Base-by-base conservation (phyloP, 2,113 vertebrate species). In the Xiphophorus hellerii region DNA sequence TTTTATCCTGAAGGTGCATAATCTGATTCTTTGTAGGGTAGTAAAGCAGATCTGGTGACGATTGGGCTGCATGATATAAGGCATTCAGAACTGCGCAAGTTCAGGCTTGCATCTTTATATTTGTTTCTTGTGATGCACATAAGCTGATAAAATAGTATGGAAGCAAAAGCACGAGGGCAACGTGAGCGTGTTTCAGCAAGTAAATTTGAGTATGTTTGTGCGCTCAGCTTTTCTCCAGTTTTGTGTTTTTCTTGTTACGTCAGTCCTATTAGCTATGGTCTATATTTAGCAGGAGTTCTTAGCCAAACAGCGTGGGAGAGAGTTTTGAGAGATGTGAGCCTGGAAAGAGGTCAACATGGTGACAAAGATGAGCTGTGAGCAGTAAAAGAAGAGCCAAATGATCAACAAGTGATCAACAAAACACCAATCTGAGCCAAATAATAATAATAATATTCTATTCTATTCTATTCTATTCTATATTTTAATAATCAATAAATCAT, bases 251-350 rank as follows among this genome's bases (percentile, higher is more conserved):
- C 73, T 68, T 78, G 80, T 76, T 63, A 84, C 83, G 76, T 82
- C 81, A 87, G 81, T 80, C 74, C 73, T 66, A 79, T 91, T 84
- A 80, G 90, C 76, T 77, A 90, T 79, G 79, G 62, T 90, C 87
- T 94, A 94, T 83, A 91, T 93, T 91, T 94, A 93, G 87, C 44
- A 1, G 65, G 76, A 82, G 74, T 82, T 82, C 25, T 71, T 58
- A 77, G 82, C 84, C 84, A 87, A 83, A 76, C 84, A 70, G 86
- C 64, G 82, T 84, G 80, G 77, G 87, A 90, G 84, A 83, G 37
- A 82, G 64, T 80, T 71, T 61, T 71, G 62, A 81, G 82, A 86
- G 88, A 87, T 51, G 51, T 39, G 69, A 87, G 85, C 61, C 67
- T 86, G 80, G 88, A 90, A 88, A 75, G 78, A 88, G 85, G 87